Conservation (phyloP, 2,888 invertebrate genomes). For the Cyclophora punctaria region DNA sequence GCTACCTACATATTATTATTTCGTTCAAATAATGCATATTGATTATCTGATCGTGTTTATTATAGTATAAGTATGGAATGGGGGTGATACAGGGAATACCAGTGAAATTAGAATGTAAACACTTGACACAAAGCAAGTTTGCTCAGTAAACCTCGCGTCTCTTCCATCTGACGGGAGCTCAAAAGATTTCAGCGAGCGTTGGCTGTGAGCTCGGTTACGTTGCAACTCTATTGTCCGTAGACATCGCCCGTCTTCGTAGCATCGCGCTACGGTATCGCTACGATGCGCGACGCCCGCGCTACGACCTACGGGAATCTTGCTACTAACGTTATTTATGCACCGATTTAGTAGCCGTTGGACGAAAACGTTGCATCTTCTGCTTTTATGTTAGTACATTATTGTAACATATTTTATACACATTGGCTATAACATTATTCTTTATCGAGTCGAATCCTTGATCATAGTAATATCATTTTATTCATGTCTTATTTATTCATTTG, state of each 20-base stretch:
- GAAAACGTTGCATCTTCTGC: too few species aligned
- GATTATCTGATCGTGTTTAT: too few species aligned
- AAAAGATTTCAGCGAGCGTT: conserved; percentile 46
- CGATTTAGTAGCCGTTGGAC: conserved; percentile 16
- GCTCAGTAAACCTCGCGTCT: conserved; percentile 38
- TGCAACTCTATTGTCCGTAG: conserved; percentile 47
- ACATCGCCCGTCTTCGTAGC: conserved; percentile 37
- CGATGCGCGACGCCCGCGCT: conserved; percentile 15
- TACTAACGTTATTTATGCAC: conserved; percentile 16
- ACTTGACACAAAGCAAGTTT: conserved; percentile 35
- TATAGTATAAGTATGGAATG: too few species aligned
- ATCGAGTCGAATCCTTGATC: too few species aligned
- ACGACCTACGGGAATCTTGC: conserved; percentile 16
- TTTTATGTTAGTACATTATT: too few species aligned
- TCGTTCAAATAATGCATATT: too few species aligned
- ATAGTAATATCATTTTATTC: neutral
- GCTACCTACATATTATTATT: too few species aligned
- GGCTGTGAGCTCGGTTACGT: conserved; percentile 37
- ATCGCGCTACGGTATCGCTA: conserved; percentile 10
- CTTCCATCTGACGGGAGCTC: conserved; percentile 46
- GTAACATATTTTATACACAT: too few species aligned
- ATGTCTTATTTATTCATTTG: neutral
- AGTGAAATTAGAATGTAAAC: conserved; percentile 34
- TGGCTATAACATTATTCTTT: too few species aligned
- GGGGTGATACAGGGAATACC: neutral